phyloP scores from a whole-genome alignment of 2,888 invertebrate species.

The Halictus ligatus region DNA sequence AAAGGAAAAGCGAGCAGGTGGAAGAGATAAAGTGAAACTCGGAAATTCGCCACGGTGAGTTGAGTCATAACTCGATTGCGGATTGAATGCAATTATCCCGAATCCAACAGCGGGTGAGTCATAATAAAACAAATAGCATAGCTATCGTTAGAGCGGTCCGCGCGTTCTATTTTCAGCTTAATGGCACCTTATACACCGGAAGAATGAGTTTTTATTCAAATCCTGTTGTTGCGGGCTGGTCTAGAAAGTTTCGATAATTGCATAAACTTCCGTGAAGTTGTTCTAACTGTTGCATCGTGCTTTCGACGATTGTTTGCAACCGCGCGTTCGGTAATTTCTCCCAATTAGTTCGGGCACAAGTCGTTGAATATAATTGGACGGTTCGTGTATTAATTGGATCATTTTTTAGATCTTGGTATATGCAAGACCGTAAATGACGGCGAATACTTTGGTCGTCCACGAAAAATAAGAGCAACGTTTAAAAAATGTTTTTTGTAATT shows the following conservation, averaged over 20 bases:
- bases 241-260: neutral
- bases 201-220: neutral
- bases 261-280: neutral
- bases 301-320: neutral
- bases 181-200: neutral
- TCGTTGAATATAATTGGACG: neutral
- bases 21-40: neutral
- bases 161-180: neutral
- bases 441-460: neutral
- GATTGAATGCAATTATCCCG: conserved; percentile 1
- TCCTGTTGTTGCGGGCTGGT: neutral
- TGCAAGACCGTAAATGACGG: neutral
- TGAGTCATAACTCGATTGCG: conserved; percentile 1
- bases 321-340: neutral
- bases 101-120: neutral
- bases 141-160: neutral
- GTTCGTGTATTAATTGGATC: neutral
- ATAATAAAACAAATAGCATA: conserved; percentile 2
- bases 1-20: neutral
- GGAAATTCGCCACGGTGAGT: neutral
- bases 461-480: neutral
- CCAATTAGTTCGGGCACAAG: neutral
- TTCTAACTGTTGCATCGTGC: neutral
- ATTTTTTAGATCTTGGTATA: neutral
- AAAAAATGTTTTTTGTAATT: too few relatives aligned